Percentiles rank a stretch among this genome's conserved stretches.
Conservation (phyloP, 2,113 vertebrate genomes). For the Australoheros scitulus region DNA sequence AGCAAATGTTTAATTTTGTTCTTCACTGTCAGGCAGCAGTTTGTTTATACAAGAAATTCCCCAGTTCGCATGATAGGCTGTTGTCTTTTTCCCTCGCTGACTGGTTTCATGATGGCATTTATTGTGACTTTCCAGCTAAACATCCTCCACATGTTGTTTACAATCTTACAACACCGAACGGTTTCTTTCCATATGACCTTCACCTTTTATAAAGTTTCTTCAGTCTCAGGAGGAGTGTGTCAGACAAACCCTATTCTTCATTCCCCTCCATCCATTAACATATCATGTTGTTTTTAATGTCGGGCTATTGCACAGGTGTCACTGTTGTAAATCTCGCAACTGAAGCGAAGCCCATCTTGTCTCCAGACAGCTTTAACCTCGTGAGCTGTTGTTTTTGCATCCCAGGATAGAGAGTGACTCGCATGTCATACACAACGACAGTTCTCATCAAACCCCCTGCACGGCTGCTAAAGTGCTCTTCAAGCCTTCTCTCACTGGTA, state of each 20-base stretch:
- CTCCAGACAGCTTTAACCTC: conserved; percentile 47
- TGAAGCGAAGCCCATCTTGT: not conserved
- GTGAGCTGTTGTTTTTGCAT: conserved; percentile 44
- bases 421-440: conserved; percentile 14
- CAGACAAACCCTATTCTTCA: not conserved
- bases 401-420: conserved; percentile 24
- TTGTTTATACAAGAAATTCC: not conserved
- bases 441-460: conserved; percentile 35
- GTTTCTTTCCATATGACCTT: not conserved
- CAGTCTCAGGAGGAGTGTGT: not conserved
- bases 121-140: not conserved
- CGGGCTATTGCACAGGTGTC: not conserved
- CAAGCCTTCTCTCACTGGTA: conserved; percentile 43
- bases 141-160: not conserved
- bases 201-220: not conserved
- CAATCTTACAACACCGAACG: not conserved
- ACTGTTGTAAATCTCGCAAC: not conserved
- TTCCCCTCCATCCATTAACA: not conserved
- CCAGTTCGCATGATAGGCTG: not conserved
- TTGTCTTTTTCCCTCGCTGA: not conserved
- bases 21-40: not conserved
- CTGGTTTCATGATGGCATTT: not conserved
- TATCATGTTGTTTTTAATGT: not conserved
- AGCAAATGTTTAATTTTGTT: not conserved
- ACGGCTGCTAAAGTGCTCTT: conserved; percentile 48